Base-by-base conservation (phyloP, 2,797 vertebrate species). In the Neomorphus geoffroyi region DNA sequence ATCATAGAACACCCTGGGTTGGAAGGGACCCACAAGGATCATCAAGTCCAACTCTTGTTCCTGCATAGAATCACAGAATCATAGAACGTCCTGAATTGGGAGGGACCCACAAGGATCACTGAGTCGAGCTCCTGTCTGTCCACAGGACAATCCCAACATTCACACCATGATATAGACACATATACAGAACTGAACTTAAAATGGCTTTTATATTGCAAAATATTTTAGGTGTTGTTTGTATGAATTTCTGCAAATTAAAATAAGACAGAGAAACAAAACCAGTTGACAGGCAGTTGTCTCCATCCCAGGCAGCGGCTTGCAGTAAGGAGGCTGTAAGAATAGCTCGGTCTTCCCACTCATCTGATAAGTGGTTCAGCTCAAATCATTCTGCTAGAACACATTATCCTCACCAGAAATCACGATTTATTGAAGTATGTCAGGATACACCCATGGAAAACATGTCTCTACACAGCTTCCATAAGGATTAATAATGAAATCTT, bases 341-440 rank as follows among this genome's bases (percentile, higher is more conserved):
- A 93, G 94, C 94, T 73, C 33, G 39, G 67, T 75, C 95, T 94
- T 96, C 94, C 95, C 87, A 93, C 94, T 96, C 95, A 91, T 80
- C 95, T 72, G 75, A 80, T 85, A 82, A 92, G 83, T 15, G 28
- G 64, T 80, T 93, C 65, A 67, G 89, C 84, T 78, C 21, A 1
- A 91, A 86, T 78, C 69, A 18, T 73, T 80, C 65, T 62, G 46
- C 84, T 81, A 62, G 91, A 89, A 92, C 93, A 89, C 54, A 19
- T 91, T 96, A 75, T 90, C 91, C 94, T 73, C 73, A 32, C 83
- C 75, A 96, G 89, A 87, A 96, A 95, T 93, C 91, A 93, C 39
- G 65, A 96, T 92, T 93, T 83, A 91, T 75, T 66, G 79, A 92
- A 86, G 92, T 43, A 75, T 70, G 80, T 81, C 73, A 93, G 89